Evolutionary conservation across 2,797 vertebrate genomes (phyloP).

Genomic region (Sciurus carolinensis): DNA sequence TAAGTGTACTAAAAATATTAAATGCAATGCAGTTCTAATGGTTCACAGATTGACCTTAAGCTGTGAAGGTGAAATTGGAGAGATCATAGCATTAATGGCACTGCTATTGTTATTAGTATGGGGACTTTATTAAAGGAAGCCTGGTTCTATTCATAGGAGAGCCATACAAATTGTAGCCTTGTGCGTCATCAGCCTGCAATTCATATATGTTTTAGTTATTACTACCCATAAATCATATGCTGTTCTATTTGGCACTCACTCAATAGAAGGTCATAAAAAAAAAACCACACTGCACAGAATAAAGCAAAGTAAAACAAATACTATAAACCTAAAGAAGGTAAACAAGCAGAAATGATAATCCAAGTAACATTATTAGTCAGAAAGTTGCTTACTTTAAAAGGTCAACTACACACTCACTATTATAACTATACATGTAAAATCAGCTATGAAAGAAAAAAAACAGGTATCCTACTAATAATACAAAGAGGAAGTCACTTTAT

Average conservation of each 20-base stretch:
- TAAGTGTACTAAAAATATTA: slow-evolving; percentile 17
- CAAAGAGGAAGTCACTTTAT: slow-evolving; percentile 63
- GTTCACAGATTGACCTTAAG: not conserved
- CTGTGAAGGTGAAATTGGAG: not conserved
- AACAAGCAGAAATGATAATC: slow-evolving; percentile 34
- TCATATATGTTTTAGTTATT: slow-evolving; percentile 81
- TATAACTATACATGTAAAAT: slow-evolving; percentile 63
- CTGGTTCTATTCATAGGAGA: slow-evolving; percentile 5
- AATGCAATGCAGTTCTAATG: slow-evolving; percentile 6
- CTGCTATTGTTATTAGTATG: slow-evolving; percentile 44
- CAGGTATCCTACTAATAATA: slow-evolving; percentile 18
- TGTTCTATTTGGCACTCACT: slow-evolving; percentile 48
- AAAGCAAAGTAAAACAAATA: slow-evolving; percentile 61
- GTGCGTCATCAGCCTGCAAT: slow-evolving; percentile 75
- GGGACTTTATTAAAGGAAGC: slow-evolving; percentile 59
- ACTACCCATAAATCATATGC: slow-evolving; percentile 58
- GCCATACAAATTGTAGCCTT: not conserved
- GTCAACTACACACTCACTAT: not conserved
- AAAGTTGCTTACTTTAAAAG: slow-evolving; percentile 64
- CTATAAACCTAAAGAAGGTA: slow-evolving; percentile 45
- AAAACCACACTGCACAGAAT: slow-evolving; percentile 47
- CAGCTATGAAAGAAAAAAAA: slow-evolving; percentile 41
- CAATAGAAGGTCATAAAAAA: slow-evolving; percentile 69
- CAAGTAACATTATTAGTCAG: slow-evolving; percentile 37
- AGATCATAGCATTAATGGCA: not conserved